A percentile compares a stretch with the other conserved stretches of the same genome.
phyloP scores from a whole-genome alignment of 2,888 invertebrate genomes.

The Clepsis dumicolana region DNA sequence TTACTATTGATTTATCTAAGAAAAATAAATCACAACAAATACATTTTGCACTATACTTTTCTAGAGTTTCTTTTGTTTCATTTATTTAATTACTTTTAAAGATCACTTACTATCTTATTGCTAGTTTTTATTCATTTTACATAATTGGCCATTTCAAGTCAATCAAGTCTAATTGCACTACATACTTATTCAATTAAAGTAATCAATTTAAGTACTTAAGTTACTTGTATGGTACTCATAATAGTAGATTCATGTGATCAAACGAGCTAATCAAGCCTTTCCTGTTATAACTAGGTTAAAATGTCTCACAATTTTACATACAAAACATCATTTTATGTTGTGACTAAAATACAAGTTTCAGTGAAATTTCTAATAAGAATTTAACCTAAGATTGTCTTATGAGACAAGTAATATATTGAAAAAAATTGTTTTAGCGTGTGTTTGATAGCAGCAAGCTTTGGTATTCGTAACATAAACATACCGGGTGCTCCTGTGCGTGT shows the following conservation, averaged over 20 bases:
- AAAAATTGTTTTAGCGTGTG: neutral
- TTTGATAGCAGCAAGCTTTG: neutral
- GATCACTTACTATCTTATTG: no score
- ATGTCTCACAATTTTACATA: conserved; percentile 14
- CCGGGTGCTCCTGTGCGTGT: conserved; percentile 89
- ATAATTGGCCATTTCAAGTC: neutral
- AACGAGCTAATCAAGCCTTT: conserved; percentile 24
- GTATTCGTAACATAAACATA: conserved; percentile 58
- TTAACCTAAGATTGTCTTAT: neutral
- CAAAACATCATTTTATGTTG: conserved; percentile 15
- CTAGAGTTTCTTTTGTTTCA: no score
- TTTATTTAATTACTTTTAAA: no score
- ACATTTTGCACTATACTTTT: no score
- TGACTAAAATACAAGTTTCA: conserved; percentile 28
- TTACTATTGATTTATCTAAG: no score
- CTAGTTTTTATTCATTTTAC: neutral
- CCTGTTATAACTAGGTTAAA: conserved; percentile 41
- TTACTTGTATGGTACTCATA: conserved; percentile 10
- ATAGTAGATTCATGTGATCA: conserved; percentile 14
- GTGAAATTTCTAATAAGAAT: conserved; percentile 19
- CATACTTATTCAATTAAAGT: conserved; percentile 31
- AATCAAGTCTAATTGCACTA: neutral
- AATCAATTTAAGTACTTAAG: neutral
- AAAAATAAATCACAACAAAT: no score
- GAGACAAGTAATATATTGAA: neutral